Percentiles rank a stretch among this genome's conserved stretches.
These are phyloP conservation scores for Zeugodacus cucurbitae DNA, from an alignment of 1,140 invertebrate genomes.

Conservation along the genomic window DNA sequence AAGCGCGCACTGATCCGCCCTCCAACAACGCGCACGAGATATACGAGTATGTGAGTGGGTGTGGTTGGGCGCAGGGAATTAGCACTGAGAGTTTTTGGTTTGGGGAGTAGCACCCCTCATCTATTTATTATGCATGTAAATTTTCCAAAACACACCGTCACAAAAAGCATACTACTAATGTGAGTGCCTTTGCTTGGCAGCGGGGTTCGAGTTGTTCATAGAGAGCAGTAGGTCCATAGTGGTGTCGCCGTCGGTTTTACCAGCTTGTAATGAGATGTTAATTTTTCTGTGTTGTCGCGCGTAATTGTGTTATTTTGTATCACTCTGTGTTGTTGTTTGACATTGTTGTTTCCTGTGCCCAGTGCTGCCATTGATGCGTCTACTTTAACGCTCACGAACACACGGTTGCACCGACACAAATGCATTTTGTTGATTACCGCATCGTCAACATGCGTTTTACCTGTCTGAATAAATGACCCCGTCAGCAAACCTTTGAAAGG, in stretches of 20 bases:
- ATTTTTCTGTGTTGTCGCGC: constrained; percentile 12
- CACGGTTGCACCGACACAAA: not conserved
- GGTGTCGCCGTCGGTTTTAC: not conserved
- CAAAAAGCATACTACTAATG: not conserved
- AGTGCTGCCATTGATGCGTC: not conserved
- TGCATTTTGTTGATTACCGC: not conserved
- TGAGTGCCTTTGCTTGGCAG: not conserved
- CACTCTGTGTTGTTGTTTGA: not conserved
- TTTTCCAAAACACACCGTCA: too few species aligned
- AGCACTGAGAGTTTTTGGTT: not conserved
- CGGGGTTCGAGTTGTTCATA: not conserved
- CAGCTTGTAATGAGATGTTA: constrained; percentile 25
- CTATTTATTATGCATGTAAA: not conserved
- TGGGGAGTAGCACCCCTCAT: not conserved
- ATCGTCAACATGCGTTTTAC: not conserved
- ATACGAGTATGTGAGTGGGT: not conserved
- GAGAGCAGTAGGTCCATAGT: not conserved
- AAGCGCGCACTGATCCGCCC: not conserved
- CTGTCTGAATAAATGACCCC: not conserved
- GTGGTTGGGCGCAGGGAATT: not conserved
- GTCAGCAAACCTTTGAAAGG: not conserved
- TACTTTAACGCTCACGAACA: not conserved
- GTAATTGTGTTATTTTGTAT: not conserved
- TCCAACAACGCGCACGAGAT: not conserved
- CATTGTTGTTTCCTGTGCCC: not conserved